Conservation (phyloP, 37 sponge, comb jelly and placozoan species). For the Spongia lamella region DNA sequence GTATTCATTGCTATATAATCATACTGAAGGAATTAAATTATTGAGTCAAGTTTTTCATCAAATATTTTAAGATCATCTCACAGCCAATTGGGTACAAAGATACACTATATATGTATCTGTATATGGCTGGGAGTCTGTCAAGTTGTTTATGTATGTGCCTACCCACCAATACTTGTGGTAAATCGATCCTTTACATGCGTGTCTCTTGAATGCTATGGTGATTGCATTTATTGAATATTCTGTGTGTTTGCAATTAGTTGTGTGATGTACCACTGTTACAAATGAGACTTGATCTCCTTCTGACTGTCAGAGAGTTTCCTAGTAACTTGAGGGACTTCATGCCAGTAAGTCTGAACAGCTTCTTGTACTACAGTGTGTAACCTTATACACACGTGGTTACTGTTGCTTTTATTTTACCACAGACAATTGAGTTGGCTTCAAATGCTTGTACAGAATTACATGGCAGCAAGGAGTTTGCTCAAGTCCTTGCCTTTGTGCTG, state of each 20-base stretch:
- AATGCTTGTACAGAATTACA: constrained; percentile 70
- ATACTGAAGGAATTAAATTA: too few relatives aligned
- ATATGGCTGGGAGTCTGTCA: too few relatives aligned
- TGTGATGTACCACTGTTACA: constrained; percentile 59
- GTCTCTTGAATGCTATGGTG: background rate
- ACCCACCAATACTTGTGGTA: constrained; percentile 20
- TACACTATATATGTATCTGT: too few relatives aligned
- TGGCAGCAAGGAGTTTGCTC: constrained; percentile 37
- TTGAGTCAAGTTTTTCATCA: too few relatives aligned
- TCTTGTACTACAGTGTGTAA: background rate
- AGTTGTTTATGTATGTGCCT: too few relatives aligned
- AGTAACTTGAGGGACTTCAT: constrained; percentile 65
- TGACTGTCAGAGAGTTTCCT: constrained; percentile 74
- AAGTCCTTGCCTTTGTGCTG: constrained; percentile 68
- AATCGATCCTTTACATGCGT: background rate
- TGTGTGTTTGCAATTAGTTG: constrained; percentile 49
- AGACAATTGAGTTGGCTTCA: constrained; percentile 60
- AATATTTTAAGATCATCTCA: too few relatives aligned
- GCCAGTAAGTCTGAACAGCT: constrained; percentile 54
- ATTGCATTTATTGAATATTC: background rate
- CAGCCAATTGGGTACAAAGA: too few relatives aligned
- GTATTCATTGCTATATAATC: too few relatives aligned
- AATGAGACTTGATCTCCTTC: constrained; percentile 65
- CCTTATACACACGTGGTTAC: background rate
- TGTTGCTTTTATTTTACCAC: background rate